Percentiles rank a stretch among this genome's conserved stretches.
These are phyloP conservation scores for Nothocercus julius DNA, from an alignment of 2,113 vertebrate genomes.

Conservation along the genomic window DNA sequence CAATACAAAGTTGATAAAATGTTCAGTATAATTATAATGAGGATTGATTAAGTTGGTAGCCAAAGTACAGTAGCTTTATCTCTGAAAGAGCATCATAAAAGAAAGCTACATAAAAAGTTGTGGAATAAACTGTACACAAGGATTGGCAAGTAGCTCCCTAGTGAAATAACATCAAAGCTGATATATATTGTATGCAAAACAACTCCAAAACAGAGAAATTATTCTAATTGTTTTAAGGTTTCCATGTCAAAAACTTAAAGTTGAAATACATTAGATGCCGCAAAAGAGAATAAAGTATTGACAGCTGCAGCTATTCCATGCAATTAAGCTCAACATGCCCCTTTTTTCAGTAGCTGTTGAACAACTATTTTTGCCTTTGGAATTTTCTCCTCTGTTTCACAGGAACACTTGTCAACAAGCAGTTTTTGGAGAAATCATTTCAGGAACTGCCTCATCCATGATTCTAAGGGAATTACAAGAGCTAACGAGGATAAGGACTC, in stretches of 20 bases:
- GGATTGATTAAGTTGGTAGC: constrained; percentile 66
- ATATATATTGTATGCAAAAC: constrained; percentile 57
- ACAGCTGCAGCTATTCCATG: constrained; percentile 46
- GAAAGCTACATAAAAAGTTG: constrained; percentile 53
- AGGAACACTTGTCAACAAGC: constrained; percentile 32
- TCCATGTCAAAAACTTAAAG: constrained; percentile 60
- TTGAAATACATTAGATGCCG: constrained; percentile 29
- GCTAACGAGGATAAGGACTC: background rate
- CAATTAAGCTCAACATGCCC: constrained; percentile 30
- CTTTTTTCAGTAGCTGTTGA: constrained; percentile 3
- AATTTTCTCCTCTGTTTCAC: constrained; percentile 41
- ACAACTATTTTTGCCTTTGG: constrained; percentile 10
- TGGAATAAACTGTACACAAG: background rate
- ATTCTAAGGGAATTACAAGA: constrained; percentile 4
- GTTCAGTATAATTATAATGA: constrained; percentile 63
- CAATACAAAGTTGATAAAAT: constrained; percentile 57
- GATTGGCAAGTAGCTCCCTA: constrained; percentile 50
- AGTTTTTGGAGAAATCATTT: constrained; percentile 29
- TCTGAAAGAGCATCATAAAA: constrained; percentile 58
- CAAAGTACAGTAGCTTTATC: constrained; percentile 54
- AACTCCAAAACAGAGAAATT: constrained; percentile 58
- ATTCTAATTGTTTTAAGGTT: constrained; percentile 61
- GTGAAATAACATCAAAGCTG: constrained; percentile 62
- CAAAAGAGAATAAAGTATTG: constrained; percentile 35
- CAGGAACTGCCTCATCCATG: constrained; percentile 54